Base-by-base conservation (phyloP, 2,888 invertebrate genomes). In the Cenopis cana region DNA sequence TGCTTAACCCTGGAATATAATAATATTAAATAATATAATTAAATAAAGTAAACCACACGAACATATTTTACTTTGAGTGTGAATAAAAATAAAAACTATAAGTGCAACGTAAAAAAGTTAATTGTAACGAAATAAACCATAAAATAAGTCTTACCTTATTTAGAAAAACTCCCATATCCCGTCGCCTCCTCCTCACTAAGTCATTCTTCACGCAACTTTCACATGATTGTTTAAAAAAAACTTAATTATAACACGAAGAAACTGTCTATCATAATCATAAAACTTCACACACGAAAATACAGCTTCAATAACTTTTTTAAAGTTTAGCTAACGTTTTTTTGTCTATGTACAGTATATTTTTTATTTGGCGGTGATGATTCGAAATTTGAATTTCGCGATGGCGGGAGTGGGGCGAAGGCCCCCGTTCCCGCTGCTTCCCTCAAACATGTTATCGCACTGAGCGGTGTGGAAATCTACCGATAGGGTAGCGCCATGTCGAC, bases 361-460 rank as follows among this genome's bases (percentile, higher is more conserved):
- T 77, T 77, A 76, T 77, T 76, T 78, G 68, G 74, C 75, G 69
- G 77, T 76, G 74, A 74, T 74, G 74, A 76, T 80, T 78, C 79
- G 73, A 82, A 83, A 85, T 90, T 90, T 89, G 82, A 91, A 90
- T 85, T 84, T 83, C 72, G 78, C 83, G 84, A 81, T 88, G 89
- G 89, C 90, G 91, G 88, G 90, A 85, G 84, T 75, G 77, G 77
- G 79, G 76, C 78, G 79, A 76, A 80, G 79, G 79, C 77, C 82
- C 84, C 81, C 84, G 84, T 85, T 82, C 80, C 86, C 83, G 81
- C 89, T 87, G 85, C 85, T 81, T 82, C 79, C 80, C 79, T 79
- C 87, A 79, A 86, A 84, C 89, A 88, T 89, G 90, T 89, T 90
- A 89, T 90, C 90, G 87, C 84, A 91, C 91, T 91, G 91, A 89